Conservation (phyloP, 1,140 invertebrate genomes). For the Protaetia brevitarsis region DNA sequence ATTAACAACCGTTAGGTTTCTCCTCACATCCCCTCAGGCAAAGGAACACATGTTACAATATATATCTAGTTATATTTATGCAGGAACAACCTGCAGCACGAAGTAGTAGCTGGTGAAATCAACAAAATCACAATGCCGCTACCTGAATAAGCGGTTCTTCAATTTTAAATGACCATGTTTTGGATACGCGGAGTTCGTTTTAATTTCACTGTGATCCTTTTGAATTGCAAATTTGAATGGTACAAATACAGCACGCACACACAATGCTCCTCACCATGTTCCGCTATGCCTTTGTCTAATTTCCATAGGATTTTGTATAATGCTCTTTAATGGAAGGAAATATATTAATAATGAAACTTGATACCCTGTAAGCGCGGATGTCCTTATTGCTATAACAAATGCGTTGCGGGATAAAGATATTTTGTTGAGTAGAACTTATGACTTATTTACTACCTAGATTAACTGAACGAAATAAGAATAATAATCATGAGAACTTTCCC, state of each 20-base stretch:
- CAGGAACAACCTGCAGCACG: not conserved
- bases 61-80: not conserved
- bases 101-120: not conserved
- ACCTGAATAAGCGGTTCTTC: not conserved
- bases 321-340: not conserved
- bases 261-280: not conserved
- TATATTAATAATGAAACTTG: constrained; percentile 1
- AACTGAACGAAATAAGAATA: no score
- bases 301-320: not conserved
- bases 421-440: no score
- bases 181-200: not conserved
- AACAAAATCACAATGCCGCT: not conserved
- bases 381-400: no score
- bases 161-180: not conserved
- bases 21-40: no score
- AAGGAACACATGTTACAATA: not conserved
- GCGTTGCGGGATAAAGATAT: no score
- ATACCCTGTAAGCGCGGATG: no score
- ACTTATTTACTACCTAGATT: no score
- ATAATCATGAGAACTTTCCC: no score
- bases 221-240: constrained; percentile 3
- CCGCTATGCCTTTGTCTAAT: not conserved
- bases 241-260: not conserved
- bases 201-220: not conserved
- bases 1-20: no score